Evolutionary conservation across 2,113 vertebrate species (phyloP).

Genomic region (Rana temporaria): DNA sequence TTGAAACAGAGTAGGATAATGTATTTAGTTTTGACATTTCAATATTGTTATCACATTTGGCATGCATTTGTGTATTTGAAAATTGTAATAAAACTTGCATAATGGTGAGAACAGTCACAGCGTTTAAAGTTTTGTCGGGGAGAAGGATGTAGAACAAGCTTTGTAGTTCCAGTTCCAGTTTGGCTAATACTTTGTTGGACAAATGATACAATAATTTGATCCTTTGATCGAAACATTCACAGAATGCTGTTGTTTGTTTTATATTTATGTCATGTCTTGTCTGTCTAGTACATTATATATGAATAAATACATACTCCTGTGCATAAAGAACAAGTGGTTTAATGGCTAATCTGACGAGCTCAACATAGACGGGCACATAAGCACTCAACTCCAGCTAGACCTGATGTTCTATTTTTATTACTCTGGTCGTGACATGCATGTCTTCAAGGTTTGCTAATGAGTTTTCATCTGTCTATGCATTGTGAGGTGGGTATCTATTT

Average conservation of each 20-base stretch:
- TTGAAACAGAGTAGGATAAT: no score
- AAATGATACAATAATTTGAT: no score
- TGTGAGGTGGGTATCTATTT: conserved; percentile 24
- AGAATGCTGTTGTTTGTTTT: background rate
- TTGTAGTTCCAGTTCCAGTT: no score
- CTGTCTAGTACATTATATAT: conserved; percentile 10
- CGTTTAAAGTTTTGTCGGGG: no score
- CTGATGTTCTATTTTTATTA: conserved; percentile 13
- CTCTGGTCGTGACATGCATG: conserved; percentile 23
- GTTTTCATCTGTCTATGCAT: conserved; percentile 15
- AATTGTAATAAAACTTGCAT: no score
- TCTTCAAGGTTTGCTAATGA: conserved; percentile 7
- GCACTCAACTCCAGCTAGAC: conserved; percentile 6
- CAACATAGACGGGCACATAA: conserved; percentile 17
- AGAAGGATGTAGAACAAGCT: no score
- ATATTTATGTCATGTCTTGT: conserved; percentile 7
- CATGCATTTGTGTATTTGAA: no score
- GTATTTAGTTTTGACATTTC: no score
- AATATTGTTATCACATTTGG: no score
- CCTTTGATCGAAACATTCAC: background rate
- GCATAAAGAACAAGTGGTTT: conserved; percentile 6
- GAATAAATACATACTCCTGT: background rate
- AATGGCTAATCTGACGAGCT: background rate
- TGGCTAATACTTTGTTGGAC: no score
- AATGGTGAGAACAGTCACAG: no score